Conservation (phyloP, 1,140 invertebrate genomes). For the Araneus ventricosus region DNA sequence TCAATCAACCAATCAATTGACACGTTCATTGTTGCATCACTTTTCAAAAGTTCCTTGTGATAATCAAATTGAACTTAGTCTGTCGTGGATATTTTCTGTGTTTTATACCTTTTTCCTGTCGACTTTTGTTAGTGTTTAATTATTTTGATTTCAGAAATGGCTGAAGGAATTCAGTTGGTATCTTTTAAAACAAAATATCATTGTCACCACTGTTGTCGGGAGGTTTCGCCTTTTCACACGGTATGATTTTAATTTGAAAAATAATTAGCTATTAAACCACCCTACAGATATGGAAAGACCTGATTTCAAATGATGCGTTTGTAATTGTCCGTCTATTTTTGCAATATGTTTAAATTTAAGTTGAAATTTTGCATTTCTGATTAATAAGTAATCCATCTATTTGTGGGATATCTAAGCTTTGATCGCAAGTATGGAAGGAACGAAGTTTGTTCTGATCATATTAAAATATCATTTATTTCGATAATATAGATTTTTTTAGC, state of each 20-base stretch:
- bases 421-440: too few relatives aligned
- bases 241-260: slow-evolving; percentile 13
- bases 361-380: too few relatives aligned
- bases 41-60: not conserved
- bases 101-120: not conserved
- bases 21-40: too few relatives aligned
- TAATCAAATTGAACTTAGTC: not conserved
- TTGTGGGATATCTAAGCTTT: too few relatives aligned
- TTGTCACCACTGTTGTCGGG: slow-evolving; percentile 45
- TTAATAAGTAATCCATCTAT: too few relatives aligned
- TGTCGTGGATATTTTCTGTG: not conserved
- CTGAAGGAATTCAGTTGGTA: slow-evolving; percentile 40
- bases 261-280: not conserved
- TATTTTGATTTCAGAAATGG: slow-evolving; percentile 38
- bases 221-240: slow-evolving; percentile 35
- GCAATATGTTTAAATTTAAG: not conserved
- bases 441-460: too few relatives aligned
- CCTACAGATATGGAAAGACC: not conserved
- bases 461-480: too few relatives aligned
- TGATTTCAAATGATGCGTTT: not conserved
- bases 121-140: not conserved
- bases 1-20: too few relatives aligned
- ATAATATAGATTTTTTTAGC: too few relatives aligned
- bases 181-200: slow-evolving; percentile 49
- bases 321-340: not conserved